Evolutionary conservation across 2,888 invertebrate genomes (phyloP).

Genomic region (Sinelater perroti): DNA sequence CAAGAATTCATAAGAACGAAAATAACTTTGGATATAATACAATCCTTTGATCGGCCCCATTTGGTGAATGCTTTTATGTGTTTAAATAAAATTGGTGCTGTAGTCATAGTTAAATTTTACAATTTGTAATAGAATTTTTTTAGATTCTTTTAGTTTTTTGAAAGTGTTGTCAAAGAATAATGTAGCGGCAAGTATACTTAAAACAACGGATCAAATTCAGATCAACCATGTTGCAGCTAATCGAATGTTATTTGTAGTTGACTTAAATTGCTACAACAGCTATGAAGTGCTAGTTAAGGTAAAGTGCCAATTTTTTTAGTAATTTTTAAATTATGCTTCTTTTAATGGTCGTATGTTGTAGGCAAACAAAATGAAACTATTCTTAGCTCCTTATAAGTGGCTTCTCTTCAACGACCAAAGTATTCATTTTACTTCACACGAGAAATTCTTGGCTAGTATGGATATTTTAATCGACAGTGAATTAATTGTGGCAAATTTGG

Average conservation of each 20-base stretch:
- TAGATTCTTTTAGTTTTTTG: constrained; percentile 41
- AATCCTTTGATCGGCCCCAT: too few species aligned
- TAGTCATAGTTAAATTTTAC: too few species aligned
- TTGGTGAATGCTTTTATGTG: too few species aligned
- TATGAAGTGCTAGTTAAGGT: constrained; percentile 56
- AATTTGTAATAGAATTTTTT: too few species aligned
- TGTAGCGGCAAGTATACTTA: constrained; percentile 34
- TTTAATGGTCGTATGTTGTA: constrained; percentile 45
- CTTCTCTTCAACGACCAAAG: constrained; percentile 45
- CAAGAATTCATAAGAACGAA: too few species aligned
- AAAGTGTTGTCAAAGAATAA: constrained; percentile 40
- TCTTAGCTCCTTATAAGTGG: constrained; percentile 66
- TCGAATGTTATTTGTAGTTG: constrained; percentile 58
- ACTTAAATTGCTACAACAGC: constrained; percentile 57
- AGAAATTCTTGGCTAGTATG: constrained; percentile 41
- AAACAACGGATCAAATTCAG: constrained; percentile 29
- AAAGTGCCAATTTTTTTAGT: not conserved
- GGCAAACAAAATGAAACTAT: constrained; percentile 61
- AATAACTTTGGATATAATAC: too few species aligned
- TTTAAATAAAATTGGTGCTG: too few species aligned
- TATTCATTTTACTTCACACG: constrained; percentile 8
- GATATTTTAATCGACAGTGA: constrained; percentile 64
- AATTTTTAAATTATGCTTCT: not conserved
- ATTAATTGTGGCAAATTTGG: constrained; percentile 58
- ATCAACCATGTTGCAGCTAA: constrained; percentile 44